A percentile compares a stretch with the other conserved stretches of the same genome.
phyloP scores from a whole-genome alignment of 1,140 invertebrate species.

The Scaptomyza montana region DNA sequence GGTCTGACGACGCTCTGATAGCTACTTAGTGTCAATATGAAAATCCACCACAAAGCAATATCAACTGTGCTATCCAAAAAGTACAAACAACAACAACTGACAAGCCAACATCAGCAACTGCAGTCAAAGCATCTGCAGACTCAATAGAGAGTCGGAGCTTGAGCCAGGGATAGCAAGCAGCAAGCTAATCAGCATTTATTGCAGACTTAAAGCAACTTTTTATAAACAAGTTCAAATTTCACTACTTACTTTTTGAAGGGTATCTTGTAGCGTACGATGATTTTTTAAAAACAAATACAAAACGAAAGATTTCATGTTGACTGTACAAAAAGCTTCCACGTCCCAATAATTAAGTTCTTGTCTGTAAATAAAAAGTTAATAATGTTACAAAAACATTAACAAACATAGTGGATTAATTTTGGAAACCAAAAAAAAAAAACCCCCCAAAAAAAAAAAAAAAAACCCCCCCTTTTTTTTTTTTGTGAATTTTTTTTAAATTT shows the following conservation, averaged over 20 bases:
- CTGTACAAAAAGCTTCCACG: too few relatives aligned
- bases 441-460: too few relatives aligned
- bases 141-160: not conserved
- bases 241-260: conserved; percentile 2
- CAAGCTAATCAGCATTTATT: conserved; percentile 78
- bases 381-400: too few relatives aligned
- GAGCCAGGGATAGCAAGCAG: not conserved
- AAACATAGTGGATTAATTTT: too few relatives aligned
- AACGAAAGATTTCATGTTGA: too few relatives aligned
- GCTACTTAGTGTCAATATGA: conserved; percentile 78
- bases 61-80: conserved; percentile 41
- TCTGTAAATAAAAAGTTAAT: too few relatives aligned
- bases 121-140: conserved; percentile 4
- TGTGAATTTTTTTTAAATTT: too few relatives aligned
- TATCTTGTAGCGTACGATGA: not conserved
- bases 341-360: too few relatives aligned
- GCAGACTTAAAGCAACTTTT: conserved; percentile 42
- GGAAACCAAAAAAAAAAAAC: too few relatives aligned
- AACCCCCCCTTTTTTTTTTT: too few relatives aligned
- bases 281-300: too few relatives aligned
- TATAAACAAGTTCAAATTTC: not conserved
- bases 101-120: too few relatives aligned
- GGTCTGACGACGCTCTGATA: conserved; percentile 65
- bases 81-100: conserved; percentile 54
- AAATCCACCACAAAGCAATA: conserved; percentile 71